Evolutionary conservation across 1,140 invertebrate genomes (phyloP), one percentile per base, ranked within the genome.

Genomic region (Asbolus verrucosus): DNA sequence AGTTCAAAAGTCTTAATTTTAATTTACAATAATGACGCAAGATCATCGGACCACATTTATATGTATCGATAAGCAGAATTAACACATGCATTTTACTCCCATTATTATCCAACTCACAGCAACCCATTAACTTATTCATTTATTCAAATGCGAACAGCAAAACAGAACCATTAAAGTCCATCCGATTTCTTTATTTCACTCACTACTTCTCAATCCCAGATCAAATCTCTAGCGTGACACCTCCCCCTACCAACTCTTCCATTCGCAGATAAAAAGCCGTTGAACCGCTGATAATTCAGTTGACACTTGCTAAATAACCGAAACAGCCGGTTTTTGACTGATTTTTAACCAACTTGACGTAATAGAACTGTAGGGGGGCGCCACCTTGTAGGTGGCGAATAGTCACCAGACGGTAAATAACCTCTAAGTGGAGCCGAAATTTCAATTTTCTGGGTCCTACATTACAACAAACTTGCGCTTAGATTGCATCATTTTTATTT

Each of bases 21-120:
- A 62, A 62, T 62, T 62, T 62, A 62, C 60, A 19, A 62, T 62
- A 62, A 62, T 62, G 60, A 62, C 46, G 46, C 46, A 54, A 54
- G 46, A 54, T 54, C 46, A 54, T 54, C 46, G 46, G 46, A 54
- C 46, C 46, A 54, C 46, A 54, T 54, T 54, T 54, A 54, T 54
- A 54, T 62, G 60, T 62, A 38, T 36, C 31, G 60, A 62, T 62
- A 38, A 39, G 60, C 36, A 19, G 36, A 39, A 38, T 63, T 63
- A 38, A 63, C 61, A 63, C 61, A 54, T 27, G 46, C 46, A 54
- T 54, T 54, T 54, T 21, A 54, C 46, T 54, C 46, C 21, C 46
- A 54, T 54, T 54, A 54, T 54, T 54, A 54, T 54, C 46, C 19
- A 54, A 54, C 46, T 54, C 46, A 54, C 46, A 54, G 46, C 46